These are phyloP conservation scores for Habroteleia sp. DNA, from an alignment of 2,888 invertebrate species.

Conservation along the genomic window DNA sequence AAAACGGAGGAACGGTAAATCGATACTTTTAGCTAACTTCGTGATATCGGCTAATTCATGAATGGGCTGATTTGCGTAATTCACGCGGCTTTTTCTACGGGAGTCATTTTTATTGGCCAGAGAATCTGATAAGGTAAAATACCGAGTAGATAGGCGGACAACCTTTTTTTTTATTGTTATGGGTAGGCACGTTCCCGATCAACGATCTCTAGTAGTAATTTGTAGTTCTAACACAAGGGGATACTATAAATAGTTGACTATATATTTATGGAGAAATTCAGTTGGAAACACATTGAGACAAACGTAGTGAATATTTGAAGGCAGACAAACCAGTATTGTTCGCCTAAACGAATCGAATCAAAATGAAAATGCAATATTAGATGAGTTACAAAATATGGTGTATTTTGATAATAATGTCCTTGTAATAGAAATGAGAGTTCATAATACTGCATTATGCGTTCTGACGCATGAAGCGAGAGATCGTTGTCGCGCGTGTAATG, in stretches of 20 bases:
- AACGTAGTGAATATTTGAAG: no score
- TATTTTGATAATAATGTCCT: conserved; percentile 37
- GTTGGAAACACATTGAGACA: no score
- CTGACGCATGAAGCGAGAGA: conserved; percentile 65
- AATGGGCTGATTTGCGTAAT: conserved; percentile 71
- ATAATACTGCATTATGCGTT: conserved; percentile 57
- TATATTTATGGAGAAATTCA: no score
- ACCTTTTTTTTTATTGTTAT: conserved; percentile 28
- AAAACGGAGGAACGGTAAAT: conserved; percentile 41
- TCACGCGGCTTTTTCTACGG: conserved; percentile 72
- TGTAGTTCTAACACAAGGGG: no score
- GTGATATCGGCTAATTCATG: conserved; percentile 72
- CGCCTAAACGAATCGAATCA: conserved; percentile 1
- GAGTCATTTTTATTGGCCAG: conserved; percentile 75
- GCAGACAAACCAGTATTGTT: no score
- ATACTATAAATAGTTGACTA: no score
- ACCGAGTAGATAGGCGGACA: conserved; percentile 69
- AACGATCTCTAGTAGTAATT: conserved; percentile 21
- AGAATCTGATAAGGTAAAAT: conserved; percentile 75
- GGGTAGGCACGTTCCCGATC: conserved; percentile 14
- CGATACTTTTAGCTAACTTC: conserved; percentile 70
- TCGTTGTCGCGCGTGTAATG: conserved; percentile 66
- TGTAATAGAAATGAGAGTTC: conserved; percentile 61
- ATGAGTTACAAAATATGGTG: conserved; percentile 31
- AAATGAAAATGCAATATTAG: conserved; percentile 48